Evolutionary conservation across 30 jellyfish, hydroid and myxozoan species (phyloP).

Genomic region (Chrysaora quinquecirrha): DNA sequence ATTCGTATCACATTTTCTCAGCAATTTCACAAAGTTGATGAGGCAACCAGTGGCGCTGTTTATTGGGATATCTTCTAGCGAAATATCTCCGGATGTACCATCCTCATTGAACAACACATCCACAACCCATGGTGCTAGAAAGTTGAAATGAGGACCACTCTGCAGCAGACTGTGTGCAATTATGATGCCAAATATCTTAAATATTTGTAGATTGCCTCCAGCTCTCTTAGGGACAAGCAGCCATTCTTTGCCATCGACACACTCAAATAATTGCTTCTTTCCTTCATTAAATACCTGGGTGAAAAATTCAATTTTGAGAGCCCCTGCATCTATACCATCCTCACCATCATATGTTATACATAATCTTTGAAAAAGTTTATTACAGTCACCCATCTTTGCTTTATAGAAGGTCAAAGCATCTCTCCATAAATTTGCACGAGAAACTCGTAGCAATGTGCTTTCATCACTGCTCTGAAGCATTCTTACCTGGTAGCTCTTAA

Average conservation of each 20-base stretch:
- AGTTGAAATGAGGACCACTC: conserved; percentile 51
- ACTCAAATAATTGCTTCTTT: conserved; percentile 3
- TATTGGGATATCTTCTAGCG: conserved; percentile 29
- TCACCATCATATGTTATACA: neutral
- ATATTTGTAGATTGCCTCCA: conserved; percentile 53
- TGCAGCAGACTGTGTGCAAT: conserved; percentile 56
- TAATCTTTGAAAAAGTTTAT: neutral
- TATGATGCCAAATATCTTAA: conserved; percentile 49
- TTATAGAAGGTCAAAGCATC: conserved; percentile 4
- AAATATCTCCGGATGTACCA: conserved; percentile 21
- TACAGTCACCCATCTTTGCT: neutral
- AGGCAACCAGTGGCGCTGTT: conserved; percentile 27
- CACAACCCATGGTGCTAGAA: conserved; percentile 22
- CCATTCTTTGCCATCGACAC: neutral
- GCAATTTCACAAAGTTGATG: conserved; percentile 20
- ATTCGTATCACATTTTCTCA: conserved; percentile 9
- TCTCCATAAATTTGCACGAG: neutral
- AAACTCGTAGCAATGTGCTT: neutral
- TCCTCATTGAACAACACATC: conserved; percentile 19
- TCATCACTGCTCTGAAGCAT: too few relatives aligned
- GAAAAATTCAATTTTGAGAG: conserved; percentile 13
- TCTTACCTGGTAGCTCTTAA: too few relatives aligned
- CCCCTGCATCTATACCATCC: neutral
- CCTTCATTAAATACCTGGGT: conserved; percentile 17
- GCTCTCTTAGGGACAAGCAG: conserved; percentile 44